Conservation (phyloP, 2,113 vertebrate species). For the Bubo bubo region DNA sequence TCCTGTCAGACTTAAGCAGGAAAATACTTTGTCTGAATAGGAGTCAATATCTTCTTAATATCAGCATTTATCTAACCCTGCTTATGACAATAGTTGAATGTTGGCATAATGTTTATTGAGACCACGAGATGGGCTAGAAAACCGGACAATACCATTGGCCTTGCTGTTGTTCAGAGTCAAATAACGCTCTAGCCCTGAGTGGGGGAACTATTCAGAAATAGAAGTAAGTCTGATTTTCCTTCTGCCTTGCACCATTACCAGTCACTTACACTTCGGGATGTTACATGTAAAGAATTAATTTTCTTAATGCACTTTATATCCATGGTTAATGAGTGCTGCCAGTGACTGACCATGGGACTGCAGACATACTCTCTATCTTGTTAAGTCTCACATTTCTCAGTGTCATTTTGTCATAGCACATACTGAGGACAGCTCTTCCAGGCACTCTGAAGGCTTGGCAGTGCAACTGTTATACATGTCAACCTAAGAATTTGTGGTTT, state of each 20-base stretch:
- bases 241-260: not conserved
- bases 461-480: rapidly evolving
- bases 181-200: not conserved
- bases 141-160: not conserved
- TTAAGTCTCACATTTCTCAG: not conserved
- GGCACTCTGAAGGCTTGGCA: no score
- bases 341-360: not conserved
- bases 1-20: rapidly evolving
- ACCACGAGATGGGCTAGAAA: not conserved
- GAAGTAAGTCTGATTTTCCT: not conserved
- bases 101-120: not conserved
- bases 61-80: not conserved
- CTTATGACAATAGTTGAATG: not conserved
- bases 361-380: not conserved
- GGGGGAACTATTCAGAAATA: not conserved
- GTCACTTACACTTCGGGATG: not conserved
- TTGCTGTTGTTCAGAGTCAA: not conserved
- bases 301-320: not conserved
- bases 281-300: not conserved
- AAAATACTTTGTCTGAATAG: not conserved
- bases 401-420: not conserved
- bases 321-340: not conserved
- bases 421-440: not conserved
- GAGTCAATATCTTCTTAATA: not conserved
- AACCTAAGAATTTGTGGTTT: not conserved